A percentile compares a stretch with the other conserved stretches of the same genome.
These are phyloP conservation scores for Ciona savignyi DNA, from an alignment of 23 tunicate genomes.

Conservation along the genomic window DNA sequence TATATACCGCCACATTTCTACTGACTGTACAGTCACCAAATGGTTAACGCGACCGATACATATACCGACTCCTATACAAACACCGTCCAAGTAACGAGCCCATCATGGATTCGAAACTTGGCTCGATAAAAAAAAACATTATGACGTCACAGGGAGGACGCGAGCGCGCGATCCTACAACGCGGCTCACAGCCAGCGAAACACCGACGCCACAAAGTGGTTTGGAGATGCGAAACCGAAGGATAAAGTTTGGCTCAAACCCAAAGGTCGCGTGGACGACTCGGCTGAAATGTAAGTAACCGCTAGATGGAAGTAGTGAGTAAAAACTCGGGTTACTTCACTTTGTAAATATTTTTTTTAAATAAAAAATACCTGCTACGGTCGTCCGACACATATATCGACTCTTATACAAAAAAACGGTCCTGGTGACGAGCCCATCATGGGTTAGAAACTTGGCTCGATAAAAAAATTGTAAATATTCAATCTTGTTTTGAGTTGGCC, in stretches of 20 bases:
- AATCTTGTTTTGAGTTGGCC: too few relatives aligned
- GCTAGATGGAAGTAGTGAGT: background rate
- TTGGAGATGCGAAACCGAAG: conserved; percentile 49
- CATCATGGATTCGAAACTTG: too few relatives aligned
- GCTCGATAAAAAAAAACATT: background rate
- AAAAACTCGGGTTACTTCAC: background rate
- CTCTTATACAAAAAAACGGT: too few relatives aligned
- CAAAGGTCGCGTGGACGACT: conserved; percentile 40
- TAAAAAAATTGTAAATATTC: too few relatives aligned
- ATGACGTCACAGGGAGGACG: conserved; percentile 22
- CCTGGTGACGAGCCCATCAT: too few relatives aligned
- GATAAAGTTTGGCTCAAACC: conserved; percentile 60
- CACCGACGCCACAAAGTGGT: conserved; percentile 72
- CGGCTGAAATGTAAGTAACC: conserved; percentile 54
- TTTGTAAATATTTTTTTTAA: background rate
- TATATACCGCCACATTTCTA: conserved; percentile 1
- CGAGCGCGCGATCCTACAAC: conserved; percentile 10
- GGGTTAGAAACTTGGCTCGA: too few relatives aligned
- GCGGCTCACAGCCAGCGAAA: conserved; percentile 64
- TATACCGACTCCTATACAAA: too few relatives aligned
- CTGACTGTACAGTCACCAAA: too few relatives aligned
- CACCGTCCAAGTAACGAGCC: too few relatives aligned
- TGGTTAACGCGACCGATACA: too few relatives aligned
- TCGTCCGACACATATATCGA: too few relatives aligned
- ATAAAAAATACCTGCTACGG: too few relatives aligned